Conservation (phyloP, 2,113 vertebrate species). For the Petrocephalus zakoni region DNA sequence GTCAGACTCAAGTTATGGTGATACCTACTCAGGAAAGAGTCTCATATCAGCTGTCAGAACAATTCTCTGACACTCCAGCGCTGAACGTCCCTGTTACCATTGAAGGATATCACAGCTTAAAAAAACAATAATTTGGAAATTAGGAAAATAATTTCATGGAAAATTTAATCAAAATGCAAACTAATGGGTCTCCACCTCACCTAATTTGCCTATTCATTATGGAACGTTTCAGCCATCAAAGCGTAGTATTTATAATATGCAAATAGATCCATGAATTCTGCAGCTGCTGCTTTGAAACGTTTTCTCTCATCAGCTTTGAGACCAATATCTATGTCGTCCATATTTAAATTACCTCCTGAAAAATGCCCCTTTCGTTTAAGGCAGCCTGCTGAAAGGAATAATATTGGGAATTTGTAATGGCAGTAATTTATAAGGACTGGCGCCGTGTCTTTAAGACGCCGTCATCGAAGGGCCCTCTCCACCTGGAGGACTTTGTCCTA, state of each 20-base stretch:
- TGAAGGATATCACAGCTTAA: constrained; percentile 23
- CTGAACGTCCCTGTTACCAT: constrained; percentile 15
- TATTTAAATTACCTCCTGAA: constrained; percentile 22
- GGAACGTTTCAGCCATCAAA: constrained; percentile 29
- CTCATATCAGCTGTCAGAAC: neutral
- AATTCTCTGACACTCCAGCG: neutral
- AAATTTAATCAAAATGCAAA: constrained; percentile 45
- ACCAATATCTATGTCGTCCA: constrained; percentile 19
- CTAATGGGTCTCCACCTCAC: constrained; percentile 40
- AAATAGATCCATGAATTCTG: constrained; percentile 26
- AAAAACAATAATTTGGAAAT: constrained; percentile 28
- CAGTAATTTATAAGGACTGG: neutral
- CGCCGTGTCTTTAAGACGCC: neutral
- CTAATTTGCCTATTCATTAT: constrained; percentile 50
- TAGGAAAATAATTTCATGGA: constrained; percentile 54
- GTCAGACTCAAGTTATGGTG: neutral
- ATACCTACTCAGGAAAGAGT: neutral
- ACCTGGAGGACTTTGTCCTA: neutral
- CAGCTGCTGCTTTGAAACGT: constrained; percentile 33
- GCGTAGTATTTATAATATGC: constrained; percentile 22
- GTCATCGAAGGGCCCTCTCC: neutral
- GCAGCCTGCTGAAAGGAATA: constrained; percentile 20
- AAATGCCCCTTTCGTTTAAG: constrained; percentile 25
- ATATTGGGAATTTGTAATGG: constrained; percentile 10
- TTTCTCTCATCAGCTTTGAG: constrained; percentile 16